Conservation (phyloP, 2,888 invertebrate genomes). For the Dasysyrphus albostriatus region DNA sequence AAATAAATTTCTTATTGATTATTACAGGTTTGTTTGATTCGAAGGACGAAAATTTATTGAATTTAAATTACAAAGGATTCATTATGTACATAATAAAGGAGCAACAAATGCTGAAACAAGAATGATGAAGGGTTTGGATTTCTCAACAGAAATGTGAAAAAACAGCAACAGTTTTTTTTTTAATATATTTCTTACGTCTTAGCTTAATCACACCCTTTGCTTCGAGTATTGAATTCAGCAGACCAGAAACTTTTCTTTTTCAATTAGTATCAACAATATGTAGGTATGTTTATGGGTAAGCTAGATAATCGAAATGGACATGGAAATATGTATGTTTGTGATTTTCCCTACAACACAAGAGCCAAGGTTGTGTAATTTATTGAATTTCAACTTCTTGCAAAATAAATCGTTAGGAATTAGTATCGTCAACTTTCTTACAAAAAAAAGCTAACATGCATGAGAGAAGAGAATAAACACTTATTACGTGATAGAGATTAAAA, state of each 20-base stretch:
- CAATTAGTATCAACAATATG: too few species aligned
- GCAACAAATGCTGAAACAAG: not conserved
- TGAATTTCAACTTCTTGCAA: not conserved
- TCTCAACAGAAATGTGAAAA: too few species aligned
- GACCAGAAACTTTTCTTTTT: not conserved
- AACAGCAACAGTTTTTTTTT: too few species aligned
- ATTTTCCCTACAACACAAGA: not conserved
- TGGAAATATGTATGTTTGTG: not conserved
- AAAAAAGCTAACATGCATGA: not conserved
- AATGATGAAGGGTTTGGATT: not conserved
- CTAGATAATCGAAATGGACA: not conserved
- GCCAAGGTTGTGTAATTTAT: not conserved
- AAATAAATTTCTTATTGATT: not conserved
- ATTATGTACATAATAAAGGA: not conserved
- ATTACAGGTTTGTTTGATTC: not conserved
- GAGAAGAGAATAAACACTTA: not conserved
- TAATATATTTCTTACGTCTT: too few species aligned
- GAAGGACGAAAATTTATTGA: slow-evolving; percentile 2
- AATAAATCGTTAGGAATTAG: slow-evolving; percentile 11
- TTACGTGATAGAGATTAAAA: not conserved
- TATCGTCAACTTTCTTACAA: not conserved
- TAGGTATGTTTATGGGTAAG: too few species aligned
- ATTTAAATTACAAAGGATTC: not conserved
- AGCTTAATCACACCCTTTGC: not conserved
- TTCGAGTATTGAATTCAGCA: not conserved